Conservation (phyloP, 2,113 vertebrate species). For the Centropus unirufus region DNA sequence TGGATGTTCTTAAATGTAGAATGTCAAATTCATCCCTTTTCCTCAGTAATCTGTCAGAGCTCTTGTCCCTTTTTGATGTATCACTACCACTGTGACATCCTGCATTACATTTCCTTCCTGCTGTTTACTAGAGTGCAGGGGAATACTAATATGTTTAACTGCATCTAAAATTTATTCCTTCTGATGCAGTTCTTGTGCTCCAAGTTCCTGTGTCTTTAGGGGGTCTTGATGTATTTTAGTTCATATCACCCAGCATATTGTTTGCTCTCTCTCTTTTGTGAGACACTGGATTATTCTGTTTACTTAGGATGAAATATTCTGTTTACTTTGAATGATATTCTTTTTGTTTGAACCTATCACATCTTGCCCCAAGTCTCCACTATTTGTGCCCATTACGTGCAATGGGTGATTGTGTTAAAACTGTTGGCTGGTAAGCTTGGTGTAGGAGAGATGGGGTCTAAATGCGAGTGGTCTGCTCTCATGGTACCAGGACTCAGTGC, state of each 20-base stretch:
- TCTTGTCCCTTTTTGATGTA: neutral
- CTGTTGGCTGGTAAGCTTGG: neutral
- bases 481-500: neutral
- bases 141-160: neutral
- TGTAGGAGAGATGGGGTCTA: neutral
- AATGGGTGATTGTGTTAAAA: neutral
- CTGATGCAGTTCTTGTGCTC: neutral
- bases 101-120: neutral
- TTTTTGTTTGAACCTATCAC: neutral
- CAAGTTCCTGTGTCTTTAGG: neutral
- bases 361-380: neutral
- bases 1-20: neutral
- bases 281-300: neutral
- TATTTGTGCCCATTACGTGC: neutral
- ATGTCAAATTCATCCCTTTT: neutral
- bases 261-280: neutral
- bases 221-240: neutral
- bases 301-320: neutral
- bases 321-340: neutral
- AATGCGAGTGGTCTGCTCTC: neutral
- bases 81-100: neutral
- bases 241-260: neutral
- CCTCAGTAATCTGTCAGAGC: neutral
- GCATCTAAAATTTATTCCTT: neutral
- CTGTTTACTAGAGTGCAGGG: neutral